phyloP scores from a whole-genome alignment of 2,888 invertebrate species.

The Lasioglossum calceatum region DNA sequence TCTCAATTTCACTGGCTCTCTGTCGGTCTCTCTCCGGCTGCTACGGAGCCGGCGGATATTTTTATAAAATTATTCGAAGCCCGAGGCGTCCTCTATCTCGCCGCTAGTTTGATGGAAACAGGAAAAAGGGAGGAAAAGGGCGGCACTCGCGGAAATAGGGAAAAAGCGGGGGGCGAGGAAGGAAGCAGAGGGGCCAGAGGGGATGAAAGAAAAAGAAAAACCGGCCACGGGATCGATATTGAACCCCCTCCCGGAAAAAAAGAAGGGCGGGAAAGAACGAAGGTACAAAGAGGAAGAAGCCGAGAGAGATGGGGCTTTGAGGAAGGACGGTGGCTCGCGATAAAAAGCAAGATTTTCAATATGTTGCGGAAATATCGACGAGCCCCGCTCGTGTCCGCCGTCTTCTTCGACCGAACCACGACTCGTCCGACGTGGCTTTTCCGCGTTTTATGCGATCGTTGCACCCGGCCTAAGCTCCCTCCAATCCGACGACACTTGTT shows the following conservation, averaged over 20 bases:
- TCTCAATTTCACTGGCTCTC: not conserved
- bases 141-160: conserved; percentile 71
- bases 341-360: conserved; percentile 66
- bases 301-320: conserved; percentile 63
- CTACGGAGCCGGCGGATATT: conserved; percentile 45
- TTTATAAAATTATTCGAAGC: conserved; percentile 64
- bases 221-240: conserved; percentile 67
- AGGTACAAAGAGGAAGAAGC: conserved; percentile 70
- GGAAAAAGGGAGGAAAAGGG: conserved; percentile 72
- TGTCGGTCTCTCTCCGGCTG: not conserved
- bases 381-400: conserved; percentile 11
- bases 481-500: not conserved
- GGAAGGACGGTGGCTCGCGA: conserved; percentile 64
- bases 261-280: conserved; percentile 64
- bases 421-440: not conserved
- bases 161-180: conserved; percentile 39
- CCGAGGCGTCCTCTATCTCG: conserved; percentile 50
- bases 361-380: conserved; percentile 59
- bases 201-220: conserved; percentile 46
- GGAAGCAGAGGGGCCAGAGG: conserved; percentile 14
- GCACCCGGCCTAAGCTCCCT: not conserved
- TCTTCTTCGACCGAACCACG: not conserved
- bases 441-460: conserved; percentile 8
- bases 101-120: conserved; percentile 70
- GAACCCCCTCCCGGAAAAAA: conserved; percentile 62